A percentile compares a stretch with the other conserved stretches of the same genome.
Evolutionary conservation across 2,113 vertebrate genomes (phyloP).

Genomic region (Sphaerodactylus townsendi): DNA sequence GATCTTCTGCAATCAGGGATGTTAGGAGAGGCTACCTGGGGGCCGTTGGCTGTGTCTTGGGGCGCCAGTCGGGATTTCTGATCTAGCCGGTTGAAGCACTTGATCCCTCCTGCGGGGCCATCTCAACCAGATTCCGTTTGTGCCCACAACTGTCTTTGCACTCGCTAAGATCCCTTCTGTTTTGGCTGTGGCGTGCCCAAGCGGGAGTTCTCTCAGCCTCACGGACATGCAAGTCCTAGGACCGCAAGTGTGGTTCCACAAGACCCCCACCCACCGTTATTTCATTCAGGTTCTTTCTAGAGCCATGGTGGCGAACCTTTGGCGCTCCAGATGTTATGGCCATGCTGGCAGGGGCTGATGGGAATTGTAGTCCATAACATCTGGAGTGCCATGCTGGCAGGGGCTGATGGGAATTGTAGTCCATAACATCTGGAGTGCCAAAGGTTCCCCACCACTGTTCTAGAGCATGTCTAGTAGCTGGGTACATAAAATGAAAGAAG

Average conservation of each 20-base stretch:
- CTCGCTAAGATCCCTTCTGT: background rate
- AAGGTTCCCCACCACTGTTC: too few species aligned
- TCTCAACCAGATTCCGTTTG: background rate
- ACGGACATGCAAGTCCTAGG: background rate
- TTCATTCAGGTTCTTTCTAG: too few species aligned
- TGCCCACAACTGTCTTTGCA: background rate
- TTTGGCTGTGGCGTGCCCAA: background rate
- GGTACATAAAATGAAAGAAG: too few species aligned
- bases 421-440: too few species aligned
- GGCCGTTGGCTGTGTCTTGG: background rate
- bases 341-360: too few species aligned
- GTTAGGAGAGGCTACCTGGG: background rate
- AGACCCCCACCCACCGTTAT: background rate
- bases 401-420: too few species aligned
- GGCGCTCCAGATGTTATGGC: too few species aligned
- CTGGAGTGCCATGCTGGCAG: too few species aligned
- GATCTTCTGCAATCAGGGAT: background rate
- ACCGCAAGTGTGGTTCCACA: background rate
- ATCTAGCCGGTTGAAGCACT: background rate
- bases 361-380: too few species aligned
- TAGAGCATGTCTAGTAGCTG: background rate
- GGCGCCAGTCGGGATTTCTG: background rate
- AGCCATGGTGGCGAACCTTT: too few species aligned
- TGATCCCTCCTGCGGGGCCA: background rate
- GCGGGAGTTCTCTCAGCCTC: background rate